Evolutionary conservation across 64 coral and sea anemone genomes (phyloP).

Genomic region (Acropora yongei): DNA sequence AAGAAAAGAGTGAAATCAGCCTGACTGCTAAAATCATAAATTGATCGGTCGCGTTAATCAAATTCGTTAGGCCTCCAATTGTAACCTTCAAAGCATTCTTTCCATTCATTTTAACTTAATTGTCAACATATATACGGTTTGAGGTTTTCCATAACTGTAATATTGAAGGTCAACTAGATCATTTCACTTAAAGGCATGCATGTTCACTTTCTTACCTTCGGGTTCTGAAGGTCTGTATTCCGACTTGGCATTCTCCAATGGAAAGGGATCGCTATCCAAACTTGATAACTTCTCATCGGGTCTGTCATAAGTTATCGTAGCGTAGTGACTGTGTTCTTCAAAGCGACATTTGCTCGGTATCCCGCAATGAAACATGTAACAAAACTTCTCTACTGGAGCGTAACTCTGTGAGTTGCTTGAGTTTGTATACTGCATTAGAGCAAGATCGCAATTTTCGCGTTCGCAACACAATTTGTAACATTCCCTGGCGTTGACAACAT

Average conservation of each 20-base stretch:
- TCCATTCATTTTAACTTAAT: not conserved
- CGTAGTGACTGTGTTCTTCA: constrained; percentile 61
- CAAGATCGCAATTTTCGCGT: constrained; percentile 39
- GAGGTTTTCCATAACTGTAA: too few relatives aligned
- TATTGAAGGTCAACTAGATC: too few relatives aligned
- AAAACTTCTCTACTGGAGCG: constrained; percentile 24
- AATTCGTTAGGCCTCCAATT: not conserved
- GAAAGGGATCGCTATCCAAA: not conserved
- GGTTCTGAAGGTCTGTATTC: not conserved
- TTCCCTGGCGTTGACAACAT: constrained; percentile 28
- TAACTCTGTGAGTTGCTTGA: not conserved
- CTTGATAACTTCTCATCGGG: not conserved
- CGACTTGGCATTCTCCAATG: not conserved
- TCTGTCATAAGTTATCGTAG: constrained; percentile 66
- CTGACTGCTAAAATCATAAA: not conserved
- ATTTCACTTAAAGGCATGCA: too few relatives aligned
- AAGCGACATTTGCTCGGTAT: constrained; percentile 54
- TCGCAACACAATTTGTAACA: constrained; percentile 69
- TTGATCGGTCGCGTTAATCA: not conserved
- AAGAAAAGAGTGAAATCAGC: too few relatives aligned
- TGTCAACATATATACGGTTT: too few relatives aligned
- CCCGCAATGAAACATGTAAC: constrained; percentile 68
- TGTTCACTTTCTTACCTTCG: not conserved
- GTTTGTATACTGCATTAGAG: constrained; percentile 59
- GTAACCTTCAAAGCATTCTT: not conserved